Evolutionary conservation across 2,113 vertebrate species (phyloP).

Genomic region (rabbit (Oryctolagus cuniculus)): DNA sequence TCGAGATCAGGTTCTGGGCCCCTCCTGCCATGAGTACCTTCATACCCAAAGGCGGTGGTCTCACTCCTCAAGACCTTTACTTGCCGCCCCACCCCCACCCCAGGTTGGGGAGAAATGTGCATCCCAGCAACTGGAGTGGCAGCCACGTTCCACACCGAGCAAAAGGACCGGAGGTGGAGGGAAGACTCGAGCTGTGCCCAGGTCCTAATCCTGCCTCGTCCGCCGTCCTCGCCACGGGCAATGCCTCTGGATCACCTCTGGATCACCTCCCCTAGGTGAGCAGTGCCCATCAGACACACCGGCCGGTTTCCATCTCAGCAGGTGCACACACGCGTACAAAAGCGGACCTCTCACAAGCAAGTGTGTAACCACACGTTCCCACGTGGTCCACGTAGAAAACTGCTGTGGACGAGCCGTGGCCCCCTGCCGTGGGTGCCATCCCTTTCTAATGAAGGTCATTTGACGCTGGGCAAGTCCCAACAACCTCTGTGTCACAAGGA

Average conservation of each 20-base stretch:
- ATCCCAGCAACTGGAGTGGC: accelerated
- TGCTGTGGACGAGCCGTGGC: not conserved
- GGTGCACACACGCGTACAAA: not conserved
- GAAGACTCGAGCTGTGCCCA: not conserved
- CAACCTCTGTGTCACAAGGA: not conserved
- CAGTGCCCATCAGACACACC: not conserved
- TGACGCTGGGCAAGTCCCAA: not conserved
- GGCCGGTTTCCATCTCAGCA: not conserved
- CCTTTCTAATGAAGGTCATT: too few species aligned
- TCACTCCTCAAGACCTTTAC: not conserved
- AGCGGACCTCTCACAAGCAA: not conserved
- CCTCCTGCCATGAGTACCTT: not conserved
- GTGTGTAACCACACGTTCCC: not conserved
- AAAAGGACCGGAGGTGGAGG: not conserved
- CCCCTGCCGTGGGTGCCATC: not conserved
- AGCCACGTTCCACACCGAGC: not conserved
- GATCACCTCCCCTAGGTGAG: not conserved
- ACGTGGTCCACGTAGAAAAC: not conserved
- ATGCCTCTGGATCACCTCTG: not conserved
- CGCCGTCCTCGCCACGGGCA: not conserved
- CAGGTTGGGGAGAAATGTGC: not conserved
- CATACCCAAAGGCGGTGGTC: not conserved
- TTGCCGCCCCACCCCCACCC: not conserved
- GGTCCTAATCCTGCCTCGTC: not conserved
- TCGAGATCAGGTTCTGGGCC: not conserved